Evolutionary conservation across 2,797 vertebrate species (phyloP).

Genomic region (Notolepis coatsorum): DNA sequence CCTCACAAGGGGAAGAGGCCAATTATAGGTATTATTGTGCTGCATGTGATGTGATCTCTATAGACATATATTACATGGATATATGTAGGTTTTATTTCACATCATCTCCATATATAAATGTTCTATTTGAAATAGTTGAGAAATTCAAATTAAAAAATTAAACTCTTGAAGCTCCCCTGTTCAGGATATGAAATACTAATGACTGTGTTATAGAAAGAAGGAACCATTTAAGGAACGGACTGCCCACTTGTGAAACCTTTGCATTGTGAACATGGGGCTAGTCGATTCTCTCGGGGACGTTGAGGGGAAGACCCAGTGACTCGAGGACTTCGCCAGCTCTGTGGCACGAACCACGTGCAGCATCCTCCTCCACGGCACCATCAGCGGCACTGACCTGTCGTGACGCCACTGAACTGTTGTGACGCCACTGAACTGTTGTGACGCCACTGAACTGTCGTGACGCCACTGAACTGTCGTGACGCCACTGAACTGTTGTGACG

Average conservation of each 20-base stretch:
- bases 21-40: too few species aligned
- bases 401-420: too few species aligned
- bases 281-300: conserved; percentile 3
- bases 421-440: too few species aligned
- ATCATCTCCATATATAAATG: too few species aligned
- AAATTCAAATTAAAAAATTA: conserved; percentile 14
- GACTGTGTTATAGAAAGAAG: background rate
- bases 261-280: background rate
- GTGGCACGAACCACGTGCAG: background rate
- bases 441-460: too few species aligned
- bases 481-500: too few species aligned
- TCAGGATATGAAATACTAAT: too few species aligned
- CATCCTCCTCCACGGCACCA: background rate
- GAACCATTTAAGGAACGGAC: conserved; percentile 2
- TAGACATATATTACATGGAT: background rate
- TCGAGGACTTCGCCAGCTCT: background rate
- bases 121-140: too few species aligned
- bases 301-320: conserved; percentile 5
- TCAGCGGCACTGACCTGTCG: background rate
- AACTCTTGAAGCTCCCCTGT: too few species aligned
- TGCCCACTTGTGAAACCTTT: background rate
- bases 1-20: too few species aligned
- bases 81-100: background rate
- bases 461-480: too few species aligned
- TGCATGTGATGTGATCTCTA: too few species aligned